Conservation (phyloP, 1,140 invertebrate genomes). For the Drosophila nannoptera region DNA sequence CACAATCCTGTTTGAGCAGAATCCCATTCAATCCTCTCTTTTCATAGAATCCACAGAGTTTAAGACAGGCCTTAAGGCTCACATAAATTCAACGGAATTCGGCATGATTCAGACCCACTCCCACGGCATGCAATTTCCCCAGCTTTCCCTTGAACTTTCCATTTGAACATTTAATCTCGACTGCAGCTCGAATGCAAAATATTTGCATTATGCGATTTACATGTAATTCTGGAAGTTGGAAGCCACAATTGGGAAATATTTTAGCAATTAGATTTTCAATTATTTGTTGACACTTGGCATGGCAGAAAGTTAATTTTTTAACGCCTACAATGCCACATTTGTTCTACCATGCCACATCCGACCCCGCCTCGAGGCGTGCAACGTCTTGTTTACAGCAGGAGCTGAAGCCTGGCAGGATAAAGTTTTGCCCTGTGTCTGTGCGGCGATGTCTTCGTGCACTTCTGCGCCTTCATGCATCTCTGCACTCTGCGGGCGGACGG, state of each 20-base stretch:
- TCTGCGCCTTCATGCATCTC: conserved; percentile 36
- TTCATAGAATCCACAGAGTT: no score
- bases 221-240: not conserved
- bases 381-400: conserved; percentile 60
- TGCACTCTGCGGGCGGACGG: conserved; percentile 64
- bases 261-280: conserved; percentile 55
- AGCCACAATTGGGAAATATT: conserved; percentile 36
- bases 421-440: conserved; percentile 33
- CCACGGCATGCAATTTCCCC: no score
- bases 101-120: no score
- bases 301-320: conserved; percentile 67
- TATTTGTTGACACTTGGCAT: conserved; percentile 55
- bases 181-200: not conserved
- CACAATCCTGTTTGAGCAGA: no score
- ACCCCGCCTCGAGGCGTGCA: not conserved
- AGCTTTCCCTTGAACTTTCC: no score
- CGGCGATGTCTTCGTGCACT: conserved; percentile 17
- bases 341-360: conserved; percentile 45
- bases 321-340: conserved; percentile 56
- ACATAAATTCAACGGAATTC: no score
- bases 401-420: conserved; percentile 42
- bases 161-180: no score
- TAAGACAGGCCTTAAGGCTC: no score
- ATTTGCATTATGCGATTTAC: not conserved
- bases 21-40: no score